Conservation (phyloP, 2,113 vertebrate species). For the Siphamia tubifer region DNA sequence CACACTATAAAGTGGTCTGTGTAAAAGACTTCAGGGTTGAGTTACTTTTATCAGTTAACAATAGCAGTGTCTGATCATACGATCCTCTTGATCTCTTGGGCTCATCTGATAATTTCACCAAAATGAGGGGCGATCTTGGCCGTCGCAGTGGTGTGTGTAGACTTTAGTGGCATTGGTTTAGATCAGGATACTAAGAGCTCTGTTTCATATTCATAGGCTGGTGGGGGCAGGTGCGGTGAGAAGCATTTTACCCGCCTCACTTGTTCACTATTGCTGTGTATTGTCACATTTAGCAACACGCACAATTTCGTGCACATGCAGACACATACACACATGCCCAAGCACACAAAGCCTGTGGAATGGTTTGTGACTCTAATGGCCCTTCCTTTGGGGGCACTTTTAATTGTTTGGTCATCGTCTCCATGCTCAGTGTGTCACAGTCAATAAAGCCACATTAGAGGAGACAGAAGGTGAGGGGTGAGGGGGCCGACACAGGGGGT, state of each 20-base stretch:
- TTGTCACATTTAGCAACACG: conserved; percentile 22
- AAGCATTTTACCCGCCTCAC: conserved; percentile 19
- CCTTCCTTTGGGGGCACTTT: conserved; percentile 59
- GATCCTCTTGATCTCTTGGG: conserved; percentile 43
- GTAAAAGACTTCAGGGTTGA: conserved; percentile 37
- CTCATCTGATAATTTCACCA: conserved; percentile 24
- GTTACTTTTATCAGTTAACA: conserved; percentile 48
- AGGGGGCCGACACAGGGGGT: conserved; percentile 58
- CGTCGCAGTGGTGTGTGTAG: conserved; percentile 17
- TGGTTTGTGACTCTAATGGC: conserved; percentile 54
- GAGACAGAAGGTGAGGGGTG: conserved; percentile 68
- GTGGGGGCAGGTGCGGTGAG: conserved; percentile 15
- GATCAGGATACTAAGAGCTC: conserved; percentile 23
- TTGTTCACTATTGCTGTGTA: conserved; percentile 17
- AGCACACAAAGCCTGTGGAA: conserved; percentile 39
- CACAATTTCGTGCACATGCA: not conserved
- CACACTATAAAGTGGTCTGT: not conserved
- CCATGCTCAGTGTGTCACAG: conserved; percentile 74
- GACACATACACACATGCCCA: not conserved
- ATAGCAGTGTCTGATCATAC: conserved; percentile 14
- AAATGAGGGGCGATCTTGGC: conserved; percentile 1
- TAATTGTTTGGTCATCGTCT: conserved; percentile 75
- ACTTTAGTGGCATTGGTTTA: conserved; percentile 1
- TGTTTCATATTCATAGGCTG: conserved; percentile 58
- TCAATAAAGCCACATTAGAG: conserved; percentile 77